Conservation (phyloP, 2,113 vertebrate species). For the Dromiciops gliroides region DNA sequence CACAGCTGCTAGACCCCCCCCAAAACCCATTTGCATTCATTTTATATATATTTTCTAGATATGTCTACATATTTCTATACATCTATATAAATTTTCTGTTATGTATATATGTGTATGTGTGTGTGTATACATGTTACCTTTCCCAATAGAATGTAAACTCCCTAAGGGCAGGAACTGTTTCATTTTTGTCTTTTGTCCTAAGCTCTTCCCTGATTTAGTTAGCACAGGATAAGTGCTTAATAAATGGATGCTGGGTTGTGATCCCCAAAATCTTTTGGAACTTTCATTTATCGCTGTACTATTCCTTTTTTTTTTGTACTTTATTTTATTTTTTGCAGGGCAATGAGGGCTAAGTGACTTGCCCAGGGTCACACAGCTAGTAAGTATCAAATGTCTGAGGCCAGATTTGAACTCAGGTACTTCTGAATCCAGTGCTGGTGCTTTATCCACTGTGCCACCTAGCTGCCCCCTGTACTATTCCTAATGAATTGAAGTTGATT, state of each 20-base stretch:
- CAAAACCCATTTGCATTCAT: neutral
- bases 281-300: neutral
- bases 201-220: neutral
- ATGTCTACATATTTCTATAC: no score
- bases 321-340: no score
- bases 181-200: neutral
- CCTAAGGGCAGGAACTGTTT: neutral
- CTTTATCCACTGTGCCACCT: no score
- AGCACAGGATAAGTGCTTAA: neutral
- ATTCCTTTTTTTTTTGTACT: no score
- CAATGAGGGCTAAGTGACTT: no score
- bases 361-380: no score
- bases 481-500: neutral
- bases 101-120: no score
- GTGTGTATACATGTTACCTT: no score
- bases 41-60: neutral
- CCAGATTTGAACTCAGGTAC: no score
- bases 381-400: no score
- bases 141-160: neutral
- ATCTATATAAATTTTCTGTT: no score
- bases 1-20: neutral
- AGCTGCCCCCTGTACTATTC: neutral
- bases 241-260: neutral
- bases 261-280: neutral
- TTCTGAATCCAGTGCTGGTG: no score